These are phyloP conservation scores for Drosophila pseudotalamancana DNA, from an alignment of 2,888 invertebrate species.

Conservation along the genomic window DNA sequence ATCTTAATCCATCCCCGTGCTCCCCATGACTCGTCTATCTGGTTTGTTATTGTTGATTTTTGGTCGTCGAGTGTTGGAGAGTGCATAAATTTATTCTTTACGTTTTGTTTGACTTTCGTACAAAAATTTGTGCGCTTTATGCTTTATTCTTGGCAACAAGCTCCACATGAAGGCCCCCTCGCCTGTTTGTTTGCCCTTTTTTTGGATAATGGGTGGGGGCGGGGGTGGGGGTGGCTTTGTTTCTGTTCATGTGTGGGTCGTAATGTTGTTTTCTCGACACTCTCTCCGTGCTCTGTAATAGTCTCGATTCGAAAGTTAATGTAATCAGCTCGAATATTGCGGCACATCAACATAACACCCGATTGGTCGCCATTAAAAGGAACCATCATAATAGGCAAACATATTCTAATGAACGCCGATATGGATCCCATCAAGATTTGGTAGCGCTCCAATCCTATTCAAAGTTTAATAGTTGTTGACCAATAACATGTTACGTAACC, in stretches of 20 bases:
- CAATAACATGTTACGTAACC: too few relatives aligned
- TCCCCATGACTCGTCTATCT: neutral
- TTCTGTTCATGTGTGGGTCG: constrained; percentile 30
- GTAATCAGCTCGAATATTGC: constrained; percentile 50
- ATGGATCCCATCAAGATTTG: constrained; percentile 16
- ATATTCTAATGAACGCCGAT: constrained; percentile 26
- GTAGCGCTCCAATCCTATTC: constrained; percentile 7
- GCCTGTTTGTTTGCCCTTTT: constrained; percentile 1
- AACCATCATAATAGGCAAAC: constrained; percentile 39
- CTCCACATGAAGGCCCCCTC: neutral
- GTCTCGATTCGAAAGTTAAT: constrained; percentile 39
- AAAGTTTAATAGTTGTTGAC: neutral
- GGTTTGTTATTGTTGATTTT: constrained; percentile 60
- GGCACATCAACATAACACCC: constrained; percentile 27
- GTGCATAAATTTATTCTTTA: constrained; percentile 74
- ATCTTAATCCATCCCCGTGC: constrained; percentile 8
- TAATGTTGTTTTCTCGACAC: constrained; percentile 45
- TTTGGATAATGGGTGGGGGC: too few relatives aligned
- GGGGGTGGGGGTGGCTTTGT: too few relatives aligned
- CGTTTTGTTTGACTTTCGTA: constrained; percentile 70
- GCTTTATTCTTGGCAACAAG: constrained; percentile 28
- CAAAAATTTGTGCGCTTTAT: constrained; percentile 39
- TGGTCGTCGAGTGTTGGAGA: constrained; percentile 58
- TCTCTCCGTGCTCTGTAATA: constrained; percentile 26
- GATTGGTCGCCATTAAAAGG: constrained; percentile 15